Evolutionary conservation across 2,888 invertebrate species (phyloP).

Genomic region (Hyppa rectilinea): DNA sequence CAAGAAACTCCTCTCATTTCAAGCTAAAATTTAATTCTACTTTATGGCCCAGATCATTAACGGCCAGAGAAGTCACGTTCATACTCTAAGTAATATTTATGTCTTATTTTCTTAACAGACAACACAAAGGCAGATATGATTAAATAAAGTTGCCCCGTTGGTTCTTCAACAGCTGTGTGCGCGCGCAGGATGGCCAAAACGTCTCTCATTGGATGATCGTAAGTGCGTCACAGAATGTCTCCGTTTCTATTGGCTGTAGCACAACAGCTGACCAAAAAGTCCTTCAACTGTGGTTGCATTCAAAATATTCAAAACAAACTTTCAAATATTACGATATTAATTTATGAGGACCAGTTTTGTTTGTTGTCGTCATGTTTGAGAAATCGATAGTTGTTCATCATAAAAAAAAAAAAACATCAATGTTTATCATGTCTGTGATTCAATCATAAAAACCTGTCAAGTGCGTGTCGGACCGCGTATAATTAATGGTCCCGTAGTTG

Average conservation of each 20-base stretch:
- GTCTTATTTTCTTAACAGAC: neutral
- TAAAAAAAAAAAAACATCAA: slow-evolving; percentile 9
- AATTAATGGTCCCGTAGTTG: too few species aligned
- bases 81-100: neutral
- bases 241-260: neutral
- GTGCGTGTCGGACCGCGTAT: too few species aligned
- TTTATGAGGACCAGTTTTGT: slow-evolving; percentile 31
- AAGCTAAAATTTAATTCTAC: neutral
- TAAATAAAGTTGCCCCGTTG: neutral
- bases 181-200: too few species aligned
- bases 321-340: slow-evolving; percentile 40
- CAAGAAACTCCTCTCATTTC: neutral
- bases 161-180: neutral
- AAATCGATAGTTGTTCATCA: slow-evolving; percentile 13
- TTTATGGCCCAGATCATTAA: neutral
- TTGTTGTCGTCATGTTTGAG: slow-evolving; percentile 18
- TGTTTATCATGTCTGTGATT: neutral
- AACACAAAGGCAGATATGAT: slow-evolving; percentile 6
- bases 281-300: slow-evolving; percentile 21
- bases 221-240: slow-evolving; percentile 2
- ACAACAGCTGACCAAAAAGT: slow-evolving; percentile 24
- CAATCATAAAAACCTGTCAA: too few species aligned
- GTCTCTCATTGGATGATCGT: neutral
- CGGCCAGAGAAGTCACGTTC: neutral
- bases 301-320: slow-evolving; percentile 33